Conservation (phyloP, 2,888 invertebrate genomes). For the Drosophila koepferae region DNA sequence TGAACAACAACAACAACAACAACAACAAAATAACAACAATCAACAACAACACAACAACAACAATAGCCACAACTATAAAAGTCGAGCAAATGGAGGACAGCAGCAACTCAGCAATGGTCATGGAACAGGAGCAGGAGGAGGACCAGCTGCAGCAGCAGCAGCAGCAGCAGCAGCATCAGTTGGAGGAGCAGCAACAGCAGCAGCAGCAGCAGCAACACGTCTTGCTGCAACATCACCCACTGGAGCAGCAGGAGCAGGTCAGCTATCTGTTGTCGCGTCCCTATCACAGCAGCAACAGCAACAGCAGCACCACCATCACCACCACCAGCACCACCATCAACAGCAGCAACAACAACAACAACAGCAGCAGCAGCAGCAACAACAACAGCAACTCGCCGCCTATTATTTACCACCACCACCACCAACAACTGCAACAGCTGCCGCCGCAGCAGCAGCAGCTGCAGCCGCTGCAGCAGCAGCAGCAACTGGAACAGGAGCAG, state of each 20-base stretch:
- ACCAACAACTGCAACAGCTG: conserved; percentile 50
- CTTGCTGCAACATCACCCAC: conserved; percentile 59
- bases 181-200: conserved; percentile 7
- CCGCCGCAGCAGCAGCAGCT: conserved; percentile 31
- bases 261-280: conserved; percentile 60
- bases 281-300: conserved; percentile 64
- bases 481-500: conserved; percentile 69
- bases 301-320: conserved; percentile 61
- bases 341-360: conserved; percentile 52
- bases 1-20: conserved; percentile 86
- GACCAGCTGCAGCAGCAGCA: conserved; percentile 69
- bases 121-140: conserved; percentile 82
- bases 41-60: conserved; percentile 86
- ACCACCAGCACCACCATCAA: conserved; percentile 54
- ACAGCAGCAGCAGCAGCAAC: conserved; percentile 44
- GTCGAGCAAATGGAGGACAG: conserved; percentile 82
- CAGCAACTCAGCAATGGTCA: conserved; percentile 83
- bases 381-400: conserved; percentile 62
- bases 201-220: conserved; percentile 44
- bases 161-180: conserved; percentile 55
- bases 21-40: conserved; percentile 86
- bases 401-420: conserved; percentile 55
- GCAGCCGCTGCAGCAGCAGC: conserved; percentile 56
- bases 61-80: conserved; percentile 74
- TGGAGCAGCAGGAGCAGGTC: conserved; percentile 60